Evolutionary conservation across 2,113 vertebrate species (phyloP), one percentile per base, ranked within the genome.

Genomic region (Pogona vitticeps): DNA sequence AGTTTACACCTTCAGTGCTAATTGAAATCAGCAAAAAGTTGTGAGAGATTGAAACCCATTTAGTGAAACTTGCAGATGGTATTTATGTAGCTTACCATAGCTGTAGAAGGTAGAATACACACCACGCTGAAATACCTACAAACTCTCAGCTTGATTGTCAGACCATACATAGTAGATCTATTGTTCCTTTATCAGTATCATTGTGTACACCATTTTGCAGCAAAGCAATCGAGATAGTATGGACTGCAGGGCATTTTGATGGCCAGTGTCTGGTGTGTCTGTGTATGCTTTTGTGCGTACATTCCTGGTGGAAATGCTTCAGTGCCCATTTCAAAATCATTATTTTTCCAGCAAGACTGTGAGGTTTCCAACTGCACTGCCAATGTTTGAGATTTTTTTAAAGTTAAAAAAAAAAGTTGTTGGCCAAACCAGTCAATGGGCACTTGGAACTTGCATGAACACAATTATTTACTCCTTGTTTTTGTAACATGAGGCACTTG

Each of bases 251-350:
- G 23, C 63, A 6, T 1, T 0, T 0, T 67, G 10, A 42, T 56
- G 31, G 28, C 20, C 31, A 12, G 33, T 59, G 67, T 63, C 20
- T 21, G 42, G 0, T 58, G 13, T 0, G 4, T 2, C 4, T n/a
- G 10, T 0, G 0, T 0, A 1, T 46, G 10, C 7, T 3, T 0
- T 0, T 0, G 2, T 0, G 0, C 23, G 42, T 63, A 68, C 33
- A 28, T 28, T 59, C 58, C 70, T 2, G 9, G 12, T 18, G 3
- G 59, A 80, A 21, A 21, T 42, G 33, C 21, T 33, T 12, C 0
- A 3, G 40, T 26, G 6, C 77, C 75, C 85, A 70, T 6, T n/a
- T 78, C 2, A 0, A 21, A 68, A 36, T 31, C 28, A 84, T 8
- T 46, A 23, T 38, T 72, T 73, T 79, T 38, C 38, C 12, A 18